Evolutionary conservation across 2,888 invertebrate species (phyloP).

Genomic region (Trichopria drosophilae): DNA sequence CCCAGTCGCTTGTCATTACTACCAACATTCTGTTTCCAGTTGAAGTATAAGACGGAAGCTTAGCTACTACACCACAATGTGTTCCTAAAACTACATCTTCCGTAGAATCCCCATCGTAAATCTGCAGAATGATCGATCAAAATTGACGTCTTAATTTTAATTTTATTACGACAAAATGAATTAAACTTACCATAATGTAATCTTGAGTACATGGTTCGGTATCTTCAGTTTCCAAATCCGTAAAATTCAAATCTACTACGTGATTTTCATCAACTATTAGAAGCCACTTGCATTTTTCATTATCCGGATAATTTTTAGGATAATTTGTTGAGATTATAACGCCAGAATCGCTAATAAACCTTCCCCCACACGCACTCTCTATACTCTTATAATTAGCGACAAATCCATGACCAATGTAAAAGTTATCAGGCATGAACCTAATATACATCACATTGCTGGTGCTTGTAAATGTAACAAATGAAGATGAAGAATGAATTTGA

Average conservation of each 20-base stretch:
- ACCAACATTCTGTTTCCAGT: conserved; percentile 68
- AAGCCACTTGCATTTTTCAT: conserved; percentile 77
- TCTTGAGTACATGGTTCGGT: conserved; percentile 61
- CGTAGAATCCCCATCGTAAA: conserved; percentile 63
- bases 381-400: too few species aligned
- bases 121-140: conserved; percentile 49
- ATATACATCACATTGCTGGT: conserved; percentile 75
- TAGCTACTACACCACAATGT: conserved; percentile 64
- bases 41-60: conserved; percentile 60
- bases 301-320: conserved; percentile 75
- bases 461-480: conserved; percentile 71
- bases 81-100: conserved; percentile 61
- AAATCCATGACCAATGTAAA: conserved; percentile 71
- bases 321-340: conserved; percentile 78
- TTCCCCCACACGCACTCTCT: conserved; percentile 90
- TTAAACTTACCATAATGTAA: conserved; percentile 60
- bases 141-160: too few species aligned
- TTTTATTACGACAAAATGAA: too few species aligned
- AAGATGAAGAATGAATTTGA: too few species aligned
- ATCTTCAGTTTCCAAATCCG: conserved; percentile 67
- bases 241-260: conserved; percentile 69
- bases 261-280: conserved; percentile 70
- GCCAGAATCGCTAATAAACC: conserved; percentile 65
- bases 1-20: conserved; percentile 66
- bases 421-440: conserved; percentile 75